These are phyloP conservation scores for Sylvietta virens DNA, from an alignment of 2,113 vertebrate species.

Conservation along the genomic window DNA sequence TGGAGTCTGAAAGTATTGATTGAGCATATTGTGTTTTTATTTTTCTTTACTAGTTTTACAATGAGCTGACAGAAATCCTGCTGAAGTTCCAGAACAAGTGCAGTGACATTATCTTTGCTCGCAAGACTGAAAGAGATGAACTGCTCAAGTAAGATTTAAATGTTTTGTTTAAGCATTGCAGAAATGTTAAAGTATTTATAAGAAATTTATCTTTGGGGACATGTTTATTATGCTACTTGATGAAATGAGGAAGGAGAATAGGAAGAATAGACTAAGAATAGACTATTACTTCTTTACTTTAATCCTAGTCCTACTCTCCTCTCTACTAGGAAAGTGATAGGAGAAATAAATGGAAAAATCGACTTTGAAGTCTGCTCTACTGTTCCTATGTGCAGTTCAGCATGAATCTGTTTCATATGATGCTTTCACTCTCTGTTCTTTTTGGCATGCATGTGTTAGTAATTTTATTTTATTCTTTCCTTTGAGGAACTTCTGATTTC, in stretches of 20 bases:
- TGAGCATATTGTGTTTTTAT: not conserved
- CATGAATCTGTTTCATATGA: not conserved
- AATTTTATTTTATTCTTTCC: not conserved
- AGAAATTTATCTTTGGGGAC: not conserved
- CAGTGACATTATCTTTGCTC: constrained; percentile 97
- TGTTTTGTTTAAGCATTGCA: not conserved
- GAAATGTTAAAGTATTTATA: not conserved
- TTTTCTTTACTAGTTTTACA: constrained; percentile 85
- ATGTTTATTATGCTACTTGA: not conserved
- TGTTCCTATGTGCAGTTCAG: not conserved
- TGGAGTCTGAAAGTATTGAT: not conserved
- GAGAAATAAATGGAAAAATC: not conserved
- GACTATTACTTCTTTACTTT: not conserved
- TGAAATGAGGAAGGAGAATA: not conserved
- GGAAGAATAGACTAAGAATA: not conserved
- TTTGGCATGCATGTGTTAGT: not conserved
- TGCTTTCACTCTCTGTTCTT: not conserved
- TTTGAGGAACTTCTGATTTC: not conserved
- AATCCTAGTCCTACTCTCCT: not conserved
- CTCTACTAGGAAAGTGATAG: not conserved
- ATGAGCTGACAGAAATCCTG: constrained; percentile 94
- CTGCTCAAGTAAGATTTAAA: constrained; percentile 87
- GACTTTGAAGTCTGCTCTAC: not conserved
- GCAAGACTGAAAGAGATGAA: constrained; percentile 96
- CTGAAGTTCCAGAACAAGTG: constrained; percentile 98